Conservation (phyloP, 2,888 invertebrate species). For the Volucella bombylans region DNA sequence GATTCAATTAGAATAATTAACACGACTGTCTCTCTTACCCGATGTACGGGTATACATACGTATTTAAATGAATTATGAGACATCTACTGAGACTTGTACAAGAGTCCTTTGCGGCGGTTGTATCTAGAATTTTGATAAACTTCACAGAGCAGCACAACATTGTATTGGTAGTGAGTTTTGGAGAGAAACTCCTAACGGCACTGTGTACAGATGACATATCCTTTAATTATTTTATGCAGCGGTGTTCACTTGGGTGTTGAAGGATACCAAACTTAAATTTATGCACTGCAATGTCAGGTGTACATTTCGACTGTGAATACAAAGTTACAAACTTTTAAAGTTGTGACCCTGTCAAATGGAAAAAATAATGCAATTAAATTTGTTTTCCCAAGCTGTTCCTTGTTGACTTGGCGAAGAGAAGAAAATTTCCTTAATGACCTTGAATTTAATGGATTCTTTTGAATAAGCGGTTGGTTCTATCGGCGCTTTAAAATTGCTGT, state of each 20-base stretch:
- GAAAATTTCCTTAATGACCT: neutral
- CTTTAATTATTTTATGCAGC: constrained; percentile 16
- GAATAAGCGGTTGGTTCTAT: no score
- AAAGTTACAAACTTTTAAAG: constrained; percentile 11
- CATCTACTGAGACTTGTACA: constrained; percentile 62
- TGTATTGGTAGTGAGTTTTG: constrained; percentile 3
- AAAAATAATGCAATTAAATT: neutral
- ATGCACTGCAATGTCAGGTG: constrained; percentile 6
- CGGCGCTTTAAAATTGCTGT: no score
- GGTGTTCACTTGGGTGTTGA: constrained; percentile 59
- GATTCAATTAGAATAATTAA: constrained; percentile 73
- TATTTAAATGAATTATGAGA: constrained; percentile 70
- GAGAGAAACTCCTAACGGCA: neutral
- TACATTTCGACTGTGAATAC: constrained; percentile 7
- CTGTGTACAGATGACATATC: constrained; percentile 32
- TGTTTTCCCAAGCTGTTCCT: neutral
- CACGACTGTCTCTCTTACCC: constrained; percentile 61
- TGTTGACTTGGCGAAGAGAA: neutral
- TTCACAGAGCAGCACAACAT: constrained; percentile 25
- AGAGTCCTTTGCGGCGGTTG: constrained; percentile 54
- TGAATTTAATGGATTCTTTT: no score
- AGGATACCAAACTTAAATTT: constrained; percentile 23
- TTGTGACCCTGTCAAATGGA: neutral
- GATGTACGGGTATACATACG: constrained; percentile 16
- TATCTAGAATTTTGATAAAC: constrained; percentile 69